phyloP scores from a whole-genome alignment of 2,797 vertebrate genomes.

The Zalophus californianus region DNA sequence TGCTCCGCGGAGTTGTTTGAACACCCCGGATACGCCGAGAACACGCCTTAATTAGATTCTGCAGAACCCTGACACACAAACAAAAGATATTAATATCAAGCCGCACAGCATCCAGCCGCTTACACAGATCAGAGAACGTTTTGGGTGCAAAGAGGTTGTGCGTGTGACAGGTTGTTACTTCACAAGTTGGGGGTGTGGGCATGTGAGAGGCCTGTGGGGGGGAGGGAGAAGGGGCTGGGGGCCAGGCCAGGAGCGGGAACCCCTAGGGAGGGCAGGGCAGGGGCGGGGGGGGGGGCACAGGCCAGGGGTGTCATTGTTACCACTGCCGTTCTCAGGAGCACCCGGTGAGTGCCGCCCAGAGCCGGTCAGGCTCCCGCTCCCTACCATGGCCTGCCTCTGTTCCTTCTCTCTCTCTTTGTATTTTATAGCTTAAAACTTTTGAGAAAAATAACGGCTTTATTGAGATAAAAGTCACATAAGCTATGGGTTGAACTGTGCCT shows the following conservation, averaged over 20 bases:
- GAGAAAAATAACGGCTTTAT: neutral
- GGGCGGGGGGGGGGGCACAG: neutral
- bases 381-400: neutral
- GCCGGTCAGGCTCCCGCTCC: neutral
- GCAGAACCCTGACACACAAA: constrained; percentile 87
- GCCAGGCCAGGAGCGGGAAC: neutral
- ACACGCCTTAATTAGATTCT: constrained; percentile 89
- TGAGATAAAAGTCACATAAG: neutral
- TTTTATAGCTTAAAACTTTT: neutral
- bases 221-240: neutral
- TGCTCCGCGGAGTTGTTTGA: constrained; percentile 84
- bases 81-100: constrained; percentile 88
- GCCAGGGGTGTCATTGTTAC: rapidly evolving
- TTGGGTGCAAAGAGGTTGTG: constrained; percentile 84
- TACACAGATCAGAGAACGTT: constrained; percentile 86
- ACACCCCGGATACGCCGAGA: constrained; percentile 86
- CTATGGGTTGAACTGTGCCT: neutral
- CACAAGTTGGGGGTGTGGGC: constrained; percentile 63
- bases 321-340: neutral
- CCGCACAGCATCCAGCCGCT: constrained; percentile 84
- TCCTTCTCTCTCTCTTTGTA: neutral
- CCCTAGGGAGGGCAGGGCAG: neutral
- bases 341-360: neutral
- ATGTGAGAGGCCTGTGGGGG: neutral
- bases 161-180: constrained; percentile 83